phyloP scores from a whole-genome alignment of 2,113 vertebrate genomes.

The Mastomys natalensis region DNA sequence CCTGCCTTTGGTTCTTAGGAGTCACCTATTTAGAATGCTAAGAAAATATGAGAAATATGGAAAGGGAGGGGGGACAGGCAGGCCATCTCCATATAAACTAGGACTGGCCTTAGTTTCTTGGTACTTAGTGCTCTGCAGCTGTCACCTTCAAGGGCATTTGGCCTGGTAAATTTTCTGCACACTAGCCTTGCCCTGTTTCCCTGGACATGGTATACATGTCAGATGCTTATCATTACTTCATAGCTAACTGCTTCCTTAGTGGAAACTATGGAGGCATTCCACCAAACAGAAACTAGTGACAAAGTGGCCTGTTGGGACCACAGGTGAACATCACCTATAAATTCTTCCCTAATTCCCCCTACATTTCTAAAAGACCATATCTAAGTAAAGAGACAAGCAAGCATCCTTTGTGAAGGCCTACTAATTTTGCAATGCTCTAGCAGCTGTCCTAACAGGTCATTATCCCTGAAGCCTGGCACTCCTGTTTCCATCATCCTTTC shows the following conservation, averaged over 20 bases:
- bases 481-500: conserved; percentile 72
- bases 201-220: background rate
- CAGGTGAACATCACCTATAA: conserved; percentile 11
- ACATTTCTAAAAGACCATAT: conserved; percentile 53
- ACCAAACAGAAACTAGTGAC: conserved; percentile 54
- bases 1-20: conserved; percentile 3
- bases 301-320: conserved; percentile 16
- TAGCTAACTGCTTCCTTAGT: conserved; percentile 13
- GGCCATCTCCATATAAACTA: background rate
- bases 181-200: background rate
- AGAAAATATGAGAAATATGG: background rate
- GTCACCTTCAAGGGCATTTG: background rate
- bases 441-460: conserved; percentile 59
- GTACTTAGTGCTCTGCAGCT: conserved; percentile 29
- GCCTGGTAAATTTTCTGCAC: conserved; percentile 22
- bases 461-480: conserved; percentile 64
- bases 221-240: conserved; percentile 20
- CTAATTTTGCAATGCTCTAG: conserved; percentile 44
- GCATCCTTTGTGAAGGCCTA: conserved; percentile 47
- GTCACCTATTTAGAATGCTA: conserved; percentile 13
- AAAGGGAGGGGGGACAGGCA: too few relatives aligned
- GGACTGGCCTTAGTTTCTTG: conserved; percentile 18
- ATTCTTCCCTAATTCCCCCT: conserved; percentile 21
- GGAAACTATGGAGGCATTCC: conserved; percentile 45
- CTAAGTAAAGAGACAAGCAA: conserved; percentile 41